Percentiles rank a stretch among this genome's conserved stretches.
phyloP scores from a whole-genome alignment of 2,888 invertebrate genomes.

The Drosophila nr. fundita region DNA sequence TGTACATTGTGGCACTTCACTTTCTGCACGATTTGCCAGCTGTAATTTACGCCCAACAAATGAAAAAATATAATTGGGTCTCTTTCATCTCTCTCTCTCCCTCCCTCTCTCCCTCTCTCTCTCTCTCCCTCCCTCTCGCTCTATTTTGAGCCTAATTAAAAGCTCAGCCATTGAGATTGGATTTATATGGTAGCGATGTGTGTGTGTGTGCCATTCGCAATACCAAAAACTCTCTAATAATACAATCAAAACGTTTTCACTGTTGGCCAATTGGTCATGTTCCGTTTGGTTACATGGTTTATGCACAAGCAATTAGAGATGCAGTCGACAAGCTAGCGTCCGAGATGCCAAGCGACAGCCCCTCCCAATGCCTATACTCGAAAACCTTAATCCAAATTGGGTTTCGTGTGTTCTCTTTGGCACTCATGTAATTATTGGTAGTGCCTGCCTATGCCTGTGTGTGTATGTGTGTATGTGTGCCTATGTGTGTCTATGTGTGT shows the following conservation, averaged over 20 bases:
- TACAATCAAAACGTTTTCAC: constrained; percentile 46
- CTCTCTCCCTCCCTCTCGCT: not conserved
- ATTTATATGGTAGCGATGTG: constrained; percentile 43
- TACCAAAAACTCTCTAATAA: constrained; percentile 30
- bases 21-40: constrained; percentile 49
- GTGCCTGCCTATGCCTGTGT: constrained; percentile 28
- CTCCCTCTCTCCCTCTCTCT: not conserved
- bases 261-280: constrained; percentile 15
- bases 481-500: constrained; percentile 6
- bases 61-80: constrained; percentile 69
- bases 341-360: constrained; percentile 10
- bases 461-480: constrained; percentile 3
- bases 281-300: constrained; percentile 37
- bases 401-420: constrained; percentile 14
- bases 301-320: constrained; percentile 65
- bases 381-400: constrained; percentile 2
- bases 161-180: constrained; percentile 59
- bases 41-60: constrained; percentile 60
- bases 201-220: not conserved
- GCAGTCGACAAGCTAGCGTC: constrained; percentile 21
- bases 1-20: constrained; percentile 28
- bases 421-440: constrained; percentile 66
- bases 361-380: not conserved
- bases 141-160: constrained; percentile 53
- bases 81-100: not conserved